Base-by-base conservation (phyloP, 2,888 invertebrate genomes). In the Portevinia maculata region DNA sequence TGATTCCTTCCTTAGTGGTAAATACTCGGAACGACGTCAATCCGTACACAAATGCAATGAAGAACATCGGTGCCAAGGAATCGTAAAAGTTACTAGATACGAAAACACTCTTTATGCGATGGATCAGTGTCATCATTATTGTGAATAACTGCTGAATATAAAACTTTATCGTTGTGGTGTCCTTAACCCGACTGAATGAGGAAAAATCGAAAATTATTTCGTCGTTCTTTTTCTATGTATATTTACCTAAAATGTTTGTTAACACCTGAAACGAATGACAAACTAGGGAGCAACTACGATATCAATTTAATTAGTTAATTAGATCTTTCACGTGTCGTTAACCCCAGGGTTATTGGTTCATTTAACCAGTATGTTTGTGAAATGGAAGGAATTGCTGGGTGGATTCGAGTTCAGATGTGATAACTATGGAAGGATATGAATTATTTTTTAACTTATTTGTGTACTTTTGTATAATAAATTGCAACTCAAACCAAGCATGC, bases 1-100 rank as follows among this genome's bases (percentile, higher is more conserved):
- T 85, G 1, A 1, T 7, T 6, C 86, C 86, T 11, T 62, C 37
- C 13, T 62, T 17, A 3, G 48, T 50, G 6, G 76, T 85, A 0
- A 69, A 46, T 0, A 86, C 78, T 2, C 75, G 83, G 59, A 85
- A 85, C 0, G 86, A 83, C 4, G 85, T 84, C 3, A 85, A 9
- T 0, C 85, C 85, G 8, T 65, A 60, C 1, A 85, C 1, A 19
- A 73, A 86, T 5, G 84, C 67, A 0, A 78, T 39, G 6, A 71
- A 69, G 6, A 86, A 79, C 19, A 85, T 21, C 34, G 84, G 81
- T 53, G 84, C 79, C 34, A 86, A 21, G 1, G 85, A 79, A n/a
- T 85, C 84, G 52, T 84, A 85, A 28, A 60, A 86, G n/a, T 79
- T 67, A 24, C 79, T 30, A 1, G 83, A 75, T 1, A 44, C 28